Percentiles rank a stretch among this genome's conserved stretches.
These are phyloP conservation scores for Rostratula benghalensis DNA, from an alignment of 2,113 vertebrate species.

Conservation along the genomic window DNA sequence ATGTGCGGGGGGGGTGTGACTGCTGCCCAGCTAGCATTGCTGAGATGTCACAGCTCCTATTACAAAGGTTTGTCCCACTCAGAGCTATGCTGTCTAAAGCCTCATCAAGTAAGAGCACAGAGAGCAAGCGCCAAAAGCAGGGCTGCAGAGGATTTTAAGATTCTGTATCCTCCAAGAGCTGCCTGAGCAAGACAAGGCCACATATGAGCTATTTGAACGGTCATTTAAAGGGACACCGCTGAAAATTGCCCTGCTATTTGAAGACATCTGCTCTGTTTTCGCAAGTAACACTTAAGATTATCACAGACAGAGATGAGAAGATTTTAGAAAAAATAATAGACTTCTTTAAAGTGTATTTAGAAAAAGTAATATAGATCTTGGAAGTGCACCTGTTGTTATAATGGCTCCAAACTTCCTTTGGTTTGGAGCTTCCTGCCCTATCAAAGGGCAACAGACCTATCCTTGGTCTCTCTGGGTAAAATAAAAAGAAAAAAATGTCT, in stretches of 20 bases:
- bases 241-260: background rate
- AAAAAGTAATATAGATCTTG: background rate
- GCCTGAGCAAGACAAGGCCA: background rate
- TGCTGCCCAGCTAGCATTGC: slow-evolving; percentile 18
- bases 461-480: background rate
- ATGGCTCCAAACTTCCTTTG: background rate
- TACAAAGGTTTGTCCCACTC: slow-evolving; percentile 58
- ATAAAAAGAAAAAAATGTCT: background rate
- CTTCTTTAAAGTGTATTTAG: background rate
- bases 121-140: slow-evolving; percentile 26
- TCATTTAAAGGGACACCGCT: background rate
- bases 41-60: slow-evolving; percentile 52
- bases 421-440: background rate
- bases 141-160: background rate
- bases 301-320: background rate
- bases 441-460: background rate
- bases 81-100: background rate
- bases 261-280: background rate
- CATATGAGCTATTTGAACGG: background rate
- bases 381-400: background rate
- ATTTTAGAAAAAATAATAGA: background rate
- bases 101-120: background rate
- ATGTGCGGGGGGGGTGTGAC: background rate
- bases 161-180: background rate
- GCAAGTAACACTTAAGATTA: background rate